Evolutionary conservation across 2,113 vertebrate genomes (phyloP).

Genomic region (Drymodes brunneopygia): DNA sequence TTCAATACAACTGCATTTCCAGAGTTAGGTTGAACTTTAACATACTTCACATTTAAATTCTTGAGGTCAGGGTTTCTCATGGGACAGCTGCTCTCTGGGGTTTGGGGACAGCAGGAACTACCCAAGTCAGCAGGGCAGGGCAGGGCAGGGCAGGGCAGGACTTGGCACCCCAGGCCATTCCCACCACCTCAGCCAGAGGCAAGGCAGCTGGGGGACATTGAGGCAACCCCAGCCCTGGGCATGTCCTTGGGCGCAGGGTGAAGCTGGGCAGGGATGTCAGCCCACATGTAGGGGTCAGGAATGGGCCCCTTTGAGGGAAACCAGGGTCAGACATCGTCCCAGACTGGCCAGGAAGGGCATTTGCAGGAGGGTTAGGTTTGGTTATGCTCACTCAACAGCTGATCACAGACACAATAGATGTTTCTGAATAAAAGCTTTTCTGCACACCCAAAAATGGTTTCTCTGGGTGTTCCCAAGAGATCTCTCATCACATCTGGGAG

Average conservation of each 20-base stretch:
- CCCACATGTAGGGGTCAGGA: neutral
- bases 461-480: neutral
- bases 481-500: neutral
- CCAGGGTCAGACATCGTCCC: neutral
- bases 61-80: rapidly evolving
- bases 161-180: neutral
- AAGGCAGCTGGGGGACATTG: rapidly evolving
- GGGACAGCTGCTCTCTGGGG: neutral
- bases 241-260: neutral
- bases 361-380: neutral
- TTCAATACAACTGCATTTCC: neutral
- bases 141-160: neutral
- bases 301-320: no score
- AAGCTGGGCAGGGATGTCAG: neutral
- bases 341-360: rapidly evolving
- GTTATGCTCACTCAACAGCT: neutral
- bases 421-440: neutral
- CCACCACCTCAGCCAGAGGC: neutral
- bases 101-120: neutral
- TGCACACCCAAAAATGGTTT: neutral
- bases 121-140: rapidly evolving
- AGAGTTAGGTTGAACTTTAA: neutral
- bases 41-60: neutral
- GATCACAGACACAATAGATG: neutral
- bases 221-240: neutral